These are phyloP conservation scores for Lacanobia oleracea DNA, from an alignment of 2,888 invertebrate genomes.

Conservation along the genomic window DNA sequence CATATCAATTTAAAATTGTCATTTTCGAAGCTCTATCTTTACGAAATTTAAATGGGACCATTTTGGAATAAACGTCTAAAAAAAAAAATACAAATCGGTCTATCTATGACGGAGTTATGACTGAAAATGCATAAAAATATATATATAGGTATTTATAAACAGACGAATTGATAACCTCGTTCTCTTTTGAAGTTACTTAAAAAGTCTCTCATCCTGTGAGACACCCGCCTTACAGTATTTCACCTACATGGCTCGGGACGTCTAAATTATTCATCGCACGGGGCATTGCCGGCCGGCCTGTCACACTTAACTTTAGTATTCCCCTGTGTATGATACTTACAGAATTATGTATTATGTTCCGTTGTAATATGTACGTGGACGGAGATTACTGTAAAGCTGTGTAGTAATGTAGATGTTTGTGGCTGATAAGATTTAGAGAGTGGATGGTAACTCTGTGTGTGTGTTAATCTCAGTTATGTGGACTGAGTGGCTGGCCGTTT, in stretches of 20 bases:
- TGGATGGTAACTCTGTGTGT: too few species aligned
- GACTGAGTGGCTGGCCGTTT: not conserved
- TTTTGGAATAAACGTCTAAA: too few species aligned
- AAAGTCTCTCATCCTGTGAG: conserved; percentile 35
- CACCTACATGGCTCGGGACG: conserved; percentile 63
- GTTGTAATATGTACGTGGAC: conserved; percentile 62
- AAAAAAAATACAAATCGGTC: too few species aligned
- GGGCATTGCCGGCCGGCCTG: conserved; percentile 69
- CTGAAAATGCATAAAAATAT: too few species aligned
- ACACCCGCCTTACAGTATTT: conserved; percentile 60
- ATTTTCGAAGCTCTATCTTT: too few species aligned
- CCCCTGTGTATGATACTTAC: conserved; percentile 77
- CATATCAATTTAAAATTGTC: too few species aligned
- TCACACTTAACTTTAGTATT: conserved; percentile 76
- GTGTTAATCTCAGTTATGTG: too few species aligned
- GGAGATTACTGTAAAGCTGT: conserved; percentile 63
- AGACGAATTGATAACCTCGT: too few species aligned
- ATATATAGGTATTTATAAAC: too few species aligned
- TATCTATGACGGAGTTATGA: too few species aligned
- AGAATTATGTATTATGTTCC: conserved; percentile 78
- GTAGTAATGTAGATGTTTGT: conserved; percentile 13
- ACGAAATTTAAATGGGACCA: too few species aligned
- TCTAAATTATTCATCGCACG: conserved; percentile 76
- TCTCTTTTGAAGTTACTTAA: too few species aligned
- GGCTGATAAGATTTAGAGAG: not conserved